Base-by-base conservation (phyloP, 37 sponge, comb jelly and placozoan species). In the Theonella swinhoei region DNA sequence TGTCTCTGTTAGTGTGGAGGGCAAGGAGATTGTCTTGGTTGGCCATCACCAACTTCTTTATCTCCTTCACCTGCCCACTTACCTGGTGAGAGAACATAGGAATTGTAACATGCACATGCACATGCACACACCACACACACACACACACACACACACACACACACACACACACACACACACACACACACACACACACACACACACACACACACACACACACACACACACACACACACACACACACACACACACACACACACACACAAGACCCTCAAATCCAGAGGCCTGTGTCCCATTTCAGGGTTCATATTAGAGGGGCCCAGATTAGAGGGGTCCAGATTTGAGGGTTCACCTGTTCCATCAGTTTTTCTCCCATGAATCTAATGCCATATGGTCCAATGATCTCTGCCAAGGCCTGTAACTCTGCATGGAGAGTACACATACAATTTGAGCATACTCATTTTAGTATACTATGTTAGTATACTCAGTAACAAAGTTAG, bases 341-440 rank as follows among this genome's bases (percentile, higher is more conserved):
- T 47, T 17, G 14, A 24, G 66, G 4, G 30, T 65, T 23, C 32
- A 89, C 75, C 66, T 94, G 92, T 33, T 95, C 94, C 92, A 98
- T 87, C 70, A 95, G 84, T 72, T 89, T 91, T 79, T 93, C 92
- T 22, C 98, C 88, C 82, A 98, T 25, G 73, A 79, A 83, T 1
- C 91, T 83, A 32, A 98, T 90, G 20, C 98, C 98, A 60, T 95
- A 98, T 1, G 98, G 96, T 0, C 98, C 98, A 72, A 98, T 85
- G 64, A 95, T 58, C 82, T 95, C 96, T 25, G 89, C 90, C 54
- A 98, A 80, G 1, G 96, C 87, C 78, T 88, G 76, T 39, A 92
- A 71, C 70, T 97, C 96, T 92, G 80, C n/a, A 47, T 14, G 14
- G 14, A 7, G 14, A 33, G 29, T 37, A 38, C 23, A 47, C 14